Conservation (phyloP, 2,888 invertebrate genomes). For the Galerucella pusilla region DNA sequence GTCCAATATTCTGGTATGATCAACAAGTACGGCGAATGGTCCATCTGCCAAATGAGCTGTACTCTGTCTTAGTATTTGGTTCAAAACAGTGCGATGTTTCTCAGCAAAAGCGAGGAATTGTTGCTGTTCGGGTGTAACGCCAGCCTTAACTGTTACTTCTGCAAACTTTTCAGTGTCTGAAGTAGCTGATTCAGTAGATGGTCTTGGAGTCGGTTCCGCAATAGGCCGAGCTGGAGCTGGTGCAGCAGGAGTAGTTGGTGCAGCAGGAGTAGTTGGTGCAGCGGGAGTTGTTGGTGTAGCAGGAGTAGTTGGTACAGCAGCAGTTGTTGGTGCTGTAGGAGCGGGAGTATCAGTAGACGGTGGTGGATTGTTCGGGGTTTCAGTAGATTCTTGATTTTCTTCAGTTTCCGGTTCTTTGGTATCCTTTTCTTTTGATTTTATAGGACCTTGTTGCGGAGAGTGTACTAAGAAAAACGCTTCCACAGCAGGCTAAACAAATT, state of each 20-base stretch:
- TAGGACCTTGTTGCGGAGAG: constrained; percentile 70
- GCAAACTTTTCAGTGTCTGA: constrained; percentile 33
- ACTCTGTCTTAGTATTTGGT: constrained; percentile 87
- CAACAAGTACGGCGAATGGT: constrained; percentile 87
- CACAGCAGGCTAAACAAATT: constrained; percentile 74
- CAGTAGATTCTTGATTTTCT: constrained; percentile 38
- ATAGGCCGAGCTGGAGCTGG: constrained; percentile 23
- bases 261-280: too few relatives aligned
- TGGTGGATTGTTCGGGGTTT: constrained; percentile 33
- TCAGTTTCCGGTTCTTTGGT: constrained; percentile 38
- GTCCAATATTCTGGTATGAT: constrained; percentile 87
- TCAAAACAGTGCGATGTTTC: constrained; percentile 87
- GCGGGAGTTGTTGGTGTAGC: too few relatives aligned
- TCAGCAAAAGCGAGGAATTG: constrained; percentile 88
- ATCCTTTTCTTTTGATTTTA: constrained; percentile 49
- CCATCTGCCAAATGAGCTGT: constrained; percentile 84
- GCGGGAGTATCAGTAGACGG: constrained; percentile 22
- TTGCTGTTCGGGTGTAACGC: constrained; percentile 70
- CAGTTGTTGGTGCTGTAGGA: background rate
- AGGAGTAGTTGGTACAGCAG: too few relatives aligned
- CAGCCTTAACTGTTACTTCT: constrained; percentile 27
- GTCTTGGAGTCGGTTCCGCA: constrained; percentile 22
- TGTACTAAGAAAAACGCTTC: constrained; percentile 93
- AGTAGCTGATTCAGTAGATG: constrained; percentile 24
- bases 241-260: background rate